A percentile compares a stretch with the other conserved stretches of the same genome.
These are phyloP conservation scores for Falco novaeseelandiae DNA, from an alignment of 2,797 vertebrate genomes.

Conservation along the genomic window DNA sequence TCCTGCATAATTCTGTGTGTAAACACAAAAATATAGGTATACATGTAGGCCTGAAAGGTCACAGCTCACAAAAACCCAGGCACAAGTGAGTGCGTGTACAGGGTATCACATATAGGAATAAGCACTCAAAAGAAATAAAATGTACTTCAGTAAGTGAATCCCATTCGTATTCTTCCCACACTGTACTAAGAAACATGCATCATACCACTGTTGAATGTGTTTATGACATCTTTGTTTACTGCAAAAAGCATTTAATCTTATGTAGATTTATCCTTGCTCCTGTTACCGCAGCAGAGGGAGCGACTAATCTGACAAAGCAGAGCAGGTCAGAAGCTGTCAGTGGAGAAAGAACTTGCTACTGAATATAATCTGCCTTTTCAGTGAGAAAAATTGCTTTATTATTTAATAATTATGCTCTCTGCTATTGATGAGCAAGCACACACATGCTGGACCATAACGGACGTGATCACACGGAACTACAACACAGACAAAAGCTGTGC, in stretches of 20 bases:
- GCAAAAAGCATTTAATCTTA: background rate
- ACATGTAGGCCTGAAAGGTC: background rate
- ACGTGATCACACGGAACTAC: background rate
- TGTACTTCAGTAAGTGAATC: background rate
- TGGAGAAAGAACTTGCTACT: background rate
- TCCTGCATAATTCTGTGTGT: background rate
- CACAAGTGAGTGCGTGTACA: background rate
- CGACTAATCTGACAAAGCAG: background rate
- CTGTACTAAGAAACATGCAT: background rate
- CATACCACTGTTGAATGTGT: background rate
- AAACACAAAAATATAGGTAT: background rate
- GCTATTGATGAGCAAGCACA: background rate
- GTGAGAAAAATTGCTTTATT: background rate
- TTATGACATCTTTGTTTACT: background rate
- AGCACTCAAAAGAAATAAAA: background rate
- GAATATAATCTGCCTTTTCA: background rate
- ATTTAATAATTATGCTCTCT: background rate
- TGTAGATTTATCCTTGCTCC: background rate
- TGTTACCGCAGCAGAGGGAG: background rate
- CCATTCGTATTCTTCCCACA: background rate
- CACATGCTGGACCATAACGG: background rate
- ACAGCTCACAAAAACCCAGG: background rate
- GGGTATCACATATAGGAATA: accelerated
- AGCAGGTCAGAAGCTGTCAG: background rate
- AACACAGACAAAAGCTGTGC: accelerated